These are phyloP conservation scores for Poecile atricapillus DNA, from an alignment of 2,113 vertebrate species.

Conservation along the genomic window DNA sequence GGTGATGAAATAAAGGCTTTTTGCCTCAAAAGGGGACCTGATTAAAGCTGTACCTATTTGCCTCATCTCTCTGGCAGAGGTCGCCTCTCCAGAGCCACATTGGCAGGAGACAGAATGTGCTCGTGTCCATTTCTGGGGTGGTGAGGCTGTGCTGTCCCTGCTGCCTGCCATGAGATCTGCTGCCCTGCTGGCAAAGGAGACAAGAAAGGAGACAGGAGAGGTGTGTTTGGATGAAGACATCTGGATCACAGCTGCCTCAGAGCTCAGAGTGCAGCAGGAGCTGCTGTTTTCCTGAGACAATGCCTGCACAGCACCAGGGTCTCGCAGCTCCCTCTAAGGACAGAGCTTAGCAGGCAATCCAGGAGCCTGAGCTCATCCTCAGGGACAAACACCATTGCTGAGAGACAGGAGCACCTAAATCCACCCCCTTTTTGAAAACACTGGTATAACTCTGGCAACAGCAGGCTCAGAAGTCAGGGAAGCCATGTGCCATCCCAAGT, in stretches of 20 bases:
- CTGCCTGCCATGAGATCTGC: background rate
- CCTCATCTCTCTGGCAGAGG: background rate
- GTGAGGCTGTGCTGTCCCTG: background rate
- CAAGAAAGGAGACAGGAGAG: background rate
- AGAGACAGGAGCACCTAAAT: background rate
- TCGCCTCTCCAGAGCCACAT: accelerated
- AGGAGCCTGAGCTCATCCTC: background rate
- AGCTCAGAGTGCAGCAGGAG: background rate
- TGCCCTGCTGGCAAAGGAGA: background rate
- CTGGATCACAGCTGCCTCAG: accelerated
- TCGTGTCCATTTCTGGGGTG: background rate
- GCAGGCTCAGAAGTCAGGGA: background rate
- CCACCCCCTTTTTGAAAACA: accelerated
- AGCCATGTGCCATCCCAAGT: accelerated
- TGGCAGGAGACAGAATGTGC: background rate
- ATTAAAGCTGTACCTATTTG: background rate
- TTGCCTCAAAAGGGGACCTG: background rate
- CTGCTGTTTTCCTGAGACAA: accelerated
- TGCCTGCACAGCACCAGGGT: background rate
- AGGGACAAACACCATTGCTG: background rate
- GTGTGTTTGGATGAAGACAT: background rate
- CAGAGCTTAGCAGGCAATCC: background rate
- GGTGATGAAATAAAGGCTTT: background rate
- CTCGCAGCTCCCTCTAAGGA: background rate
- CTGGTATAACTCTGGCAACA: background rate